Evolutionary conservation across 2,113 vertebrate species (phyloP).

Genomic region (Chaetops frenatus): DNA sequence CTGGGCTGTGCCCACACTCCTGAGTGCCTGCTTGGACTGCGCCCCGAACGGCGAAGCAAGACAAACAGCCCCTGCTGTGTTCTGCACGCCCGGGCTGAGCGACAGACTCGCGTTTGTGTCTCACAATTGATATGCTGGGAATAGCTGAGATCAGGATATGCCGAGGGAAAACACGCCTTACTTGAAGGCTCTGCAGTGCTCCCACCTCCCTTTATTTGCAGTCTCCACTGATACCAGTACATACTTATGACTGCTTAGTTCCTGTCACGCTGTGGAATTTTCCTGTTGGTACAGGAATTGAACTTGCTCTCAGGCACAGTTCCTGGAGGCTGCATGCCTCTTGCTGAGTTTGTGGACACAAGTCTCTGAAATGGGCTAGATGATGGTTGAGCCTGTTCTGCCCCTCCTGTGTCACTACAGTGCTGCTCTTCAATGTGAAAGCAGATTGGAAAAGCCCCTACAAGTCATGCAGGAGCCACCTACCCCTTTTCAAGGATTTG

Average conservation of each 20-base stretch:
- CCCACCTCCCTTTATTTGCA: background rate
- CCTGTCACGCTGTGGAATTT: background rate
- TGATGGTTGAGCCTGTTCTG: background rate
- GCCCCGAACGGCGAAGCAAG: background rate
- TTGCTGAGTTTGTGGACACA: fast-evolving
- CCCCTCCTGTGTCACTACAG: background rate
- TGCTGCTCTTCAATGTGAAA: background rate
- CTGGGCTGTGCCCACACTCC: fast-evolving
- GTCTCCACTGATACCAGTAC: background rate
- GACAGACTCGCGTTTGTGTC: fast-evolving
- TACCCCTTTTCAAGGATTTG: background rate
- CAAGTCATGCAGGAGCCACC: background rate
- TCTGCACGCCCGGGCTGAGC: background rate
- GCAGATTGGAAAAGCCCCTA: background rate
- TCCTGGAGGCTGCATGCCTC: background rate
- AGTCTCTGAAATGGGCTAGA: background rate
- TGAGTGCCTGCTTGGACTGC: fast-evolving
- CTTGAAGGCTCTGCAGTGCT: background rate
- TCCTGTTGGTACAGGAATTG: background rate
- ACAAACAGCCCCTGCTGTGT: too few relatives aligned
- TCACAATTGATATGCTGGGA: background rate
- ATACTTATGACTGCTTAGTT: background rate
- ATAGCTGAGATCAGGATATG: fast-evolving
- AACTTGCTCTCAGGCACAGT: background rate
- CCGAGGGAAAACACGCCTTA: fast-evolving